These are phyloP conservation scores for Macrophya alboannulata DNA, from an alignment of 2,888 invertebrate genomes.

Conservation along the genomic window DNA sequence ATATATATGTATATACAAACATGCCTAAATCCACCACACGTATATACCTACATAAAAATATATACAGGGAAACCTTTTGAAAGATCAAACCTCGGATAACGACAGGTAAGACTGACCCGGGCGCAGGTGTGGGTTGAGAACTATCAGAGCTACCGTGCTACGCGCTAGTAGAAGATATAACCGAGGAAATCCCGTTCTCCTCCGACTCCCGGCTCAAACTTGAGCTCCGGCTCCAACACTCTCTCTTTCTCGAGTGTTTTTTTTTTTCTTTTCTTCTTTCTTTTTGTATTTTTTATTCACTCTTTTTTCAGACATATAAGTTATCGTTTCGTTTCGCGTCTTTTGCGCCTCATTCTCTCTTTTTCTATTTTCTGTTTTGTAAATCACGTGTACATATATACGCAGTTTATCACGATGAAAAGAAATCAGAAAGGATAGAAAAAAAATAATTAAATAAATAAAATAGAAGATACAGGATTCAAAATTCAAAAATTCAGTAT, in stretches of 20 bases:
- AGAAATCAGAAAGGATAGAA: too few relatives aligned
- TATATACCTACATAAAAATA: too few relatives aligned
- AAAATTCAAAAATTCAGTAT: too few relatives aligned
- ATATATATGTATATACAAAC: too few relatives aligned
- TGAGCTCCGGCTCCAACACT: neutral
- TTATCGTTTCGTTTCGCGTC: too few relatives aligned
- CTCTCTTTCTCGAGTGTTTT: neutral
- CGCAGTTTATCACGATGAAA: too few relatives aligned
- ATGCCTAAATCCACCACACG: too few relatives aligned
- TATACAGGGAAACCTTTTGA: conserved; percentile 72
- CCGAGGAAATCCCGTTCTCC: conserved; percentile 39
- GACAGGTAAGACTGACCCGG: conserved; percentile 76
- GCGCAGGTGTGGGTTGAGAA: conserved; percentile 78
- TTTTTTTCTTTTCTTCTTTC: neutral
- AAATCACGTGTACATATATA: too few relatives aligned
- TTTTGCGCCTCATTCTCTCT: too few relatives aligned
- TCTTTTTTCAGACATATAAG: neutral
- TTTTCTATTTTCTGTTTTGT: too few relatives aligned
- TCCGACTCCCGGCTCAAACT: neutral
- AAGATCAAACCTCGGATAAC: conserved; percentile 78
- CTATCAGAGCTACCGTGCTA: conserved; percentile 76
- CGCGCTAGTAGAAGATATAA: conserved; percentile 63
- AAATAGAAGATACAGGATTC: too few relatives aligned
- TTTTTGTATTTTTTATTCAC: neutral
- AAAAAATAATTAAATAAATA: too few relatives aligned